Evolutionary conservation across 2,113 vertebrate genomes (phyloP), one percentile per base, ranked within the genome.

Genomic region (Rhinoderma darwinii): DNA sequence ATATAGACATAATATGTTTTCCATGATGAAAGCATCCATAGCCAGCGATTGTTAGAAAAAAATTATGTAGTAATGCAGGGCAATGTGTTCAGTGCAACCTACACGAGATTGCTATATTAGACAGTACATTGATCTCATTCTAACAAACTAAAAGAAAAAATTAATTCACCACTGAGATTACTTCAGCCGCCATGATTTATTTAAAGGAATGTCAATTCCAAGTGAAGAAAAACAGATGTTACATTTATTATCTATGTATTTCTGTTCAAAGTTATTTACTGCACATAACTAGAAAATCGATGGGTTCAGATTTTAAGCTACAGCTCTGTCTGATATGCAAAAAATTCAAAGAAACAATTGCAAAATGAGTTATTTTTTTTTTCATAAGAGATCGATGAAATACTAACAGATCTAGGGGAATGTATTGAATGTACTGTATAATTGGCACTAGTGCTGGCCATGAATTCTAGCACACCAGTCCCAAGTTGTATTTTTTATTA

Each of bases 101-200:
- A 18, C 43, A 76, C 37, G 32, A 70, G 63, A 84, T 85, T 85
- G 84, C 27, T 78, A 43, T 37, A 78, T 77, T 25, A 27, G 84
- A 85, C 84, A 78, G 35, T 20, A 35, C 59, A 85, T 85, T 85
- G 84, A 85, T 85, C 84, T 85, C 73, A 86, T 86, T 61, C 32
- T 35, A 22, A 8, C 20, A 78, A 37, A 78, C 54, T 51, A 59
- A 78, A 85, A 22, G 39, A 43, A 77, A n/a, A 74, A 84, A 74
- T 54, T 25, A 51, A 75, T 84, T 30, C 14, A 59, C 5, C 35
- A 20, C 56, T 25, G 27, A 78, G 84, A 78, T 78, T 25, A 66
- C 74, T 50, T 66, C 56, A 66, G 37, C 74, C 41, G 47, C 63
- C 59, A 41, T 79, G 43, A 86, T 80, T 47, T 70, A 70, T 86